Evolutionary conservation across 1,140 invertebrate species (phyloP), one percentile per base, ranked within the genome.

Genomic region (Dreissena polymorpha): DNA sequence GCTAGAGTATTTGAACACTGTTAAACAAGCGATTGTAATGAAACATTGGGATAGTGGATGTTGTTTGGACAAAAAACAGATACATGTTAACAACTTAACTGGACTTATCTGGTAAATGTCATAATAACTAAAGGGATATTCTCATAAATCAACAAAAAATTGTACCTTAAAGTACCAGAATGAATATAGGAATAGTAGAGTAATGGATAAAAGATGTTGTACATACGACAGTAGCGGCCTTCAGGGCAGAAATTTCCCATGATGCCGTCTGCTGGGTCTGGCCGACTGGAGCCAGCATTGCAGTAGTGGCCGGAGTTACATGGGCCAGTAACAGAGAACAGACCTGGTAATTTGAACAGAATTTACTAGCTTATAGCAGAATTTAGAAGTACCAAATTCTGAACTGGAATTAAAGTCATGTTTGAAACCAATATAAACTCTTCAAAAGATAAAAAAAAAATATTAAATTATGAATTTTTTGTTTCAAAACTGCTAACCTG

Each of bases 141-240:
- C n/a, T n/a, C n/a, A n/a, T n/a, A n/a, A n/a, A n/a, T n/a, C n/a
- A n/a, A n/a, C n/a, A n/a, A n/a, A n/a, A n/a, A n/a, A n/a, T n/a
- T n/a, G n/a, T n/a, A n/a, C n/a, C n/a, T n/a, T n/a, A n/a, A n/a
- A n/a, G n/a, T n/a, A n/a, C n/a, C n/a, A n/a, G 2, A 39, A 5
- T 39, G 39, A 39, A 39, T 39, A 5, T 5, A 5, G 8, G 2
- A 8, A 39, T 39, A 39, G 39, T 5, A 39, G 57, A 72, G 18
- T 14, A 18, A 53, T n/a, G 18, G 6, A 72, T 53, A 72, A n/a
- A 63, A 63, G 14, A 14, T 12, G 10, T 27, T 21, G 18, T 27
- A 83, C 88, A 75, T 87, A 90, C 89, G 74, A 71, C 91, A 92
- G 74, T 90, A 92, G 85, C 90, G 80, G 13, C 91, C 91, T 53